phyloP scores from a whole-genome alignment of 2,888 invertebrate genomes.

The Drosophila paranaensis region DNA sequence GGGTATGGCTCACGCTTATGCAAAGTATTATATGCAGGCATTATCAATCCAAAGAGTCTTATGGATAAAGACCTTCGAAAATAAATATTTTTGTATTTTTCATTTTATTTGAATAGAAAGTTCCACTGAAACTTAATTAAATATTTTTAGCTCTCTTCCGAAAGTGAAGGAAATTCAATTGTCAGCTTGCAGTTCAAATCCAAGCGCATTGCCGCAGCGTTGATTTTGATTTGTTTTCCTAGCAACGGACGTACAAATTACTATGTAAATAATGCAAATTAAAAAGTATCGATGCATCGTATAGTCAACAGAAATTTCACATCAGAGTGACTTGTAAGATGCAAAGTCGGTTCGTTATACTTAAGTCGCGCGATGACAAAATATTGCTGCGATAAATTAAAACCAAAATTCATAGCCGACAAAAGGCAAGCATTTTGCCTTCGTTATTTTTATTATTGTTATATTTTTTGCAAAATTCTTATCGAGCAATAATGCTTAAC shows the following conservation, averaged over 20 bases:
- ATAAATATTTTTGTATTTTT: too few species aligned
- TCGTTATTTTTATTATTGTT: background rate
- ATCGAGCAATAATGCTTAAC: conserved; percentile 44
- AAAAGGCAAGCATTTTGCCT: conserved; percentile 22
- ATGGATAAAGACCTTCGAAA: too few species aligned
- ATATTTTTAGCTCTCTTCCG: too few species aligned
- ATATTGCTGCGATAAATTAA: conserved; percentile 38
- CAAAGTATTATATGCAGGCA: too few species aligned
- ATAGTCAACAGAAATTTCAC: conserved; percentile 37
- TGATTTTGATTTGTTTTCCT: background rate
- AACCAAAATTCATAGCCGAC: conserved; percentile 44
- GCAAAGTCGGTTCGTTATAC: conserved; percentile 31
- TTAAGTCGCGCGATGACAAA: conserved; percentile 38
- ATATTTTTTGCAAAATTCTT: conserved; percentile 22
- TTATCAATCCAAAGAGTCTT: too few species aligned
- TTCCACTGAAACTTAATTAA: too few species aligned
- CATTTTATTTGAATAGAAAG: too few species aligned
- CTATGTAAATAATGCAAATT: conserved; percentile 29
- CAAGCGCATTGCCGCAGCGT: conserved; percentile 12
- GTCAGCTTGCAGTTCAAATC: background rate
- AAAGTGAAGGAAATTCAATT: background rate
- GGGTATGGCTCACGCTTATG: too few species aligned
- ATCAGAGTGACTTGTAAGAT: conserved; percentile 54
- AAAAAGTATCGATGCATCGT: conserved; percentile 23
- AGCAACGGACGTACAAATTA: conserved; percentile 7